Conservation (phyloP, 2,888 invertebrate genomes). For the Nemurella pictetii region DNA sequence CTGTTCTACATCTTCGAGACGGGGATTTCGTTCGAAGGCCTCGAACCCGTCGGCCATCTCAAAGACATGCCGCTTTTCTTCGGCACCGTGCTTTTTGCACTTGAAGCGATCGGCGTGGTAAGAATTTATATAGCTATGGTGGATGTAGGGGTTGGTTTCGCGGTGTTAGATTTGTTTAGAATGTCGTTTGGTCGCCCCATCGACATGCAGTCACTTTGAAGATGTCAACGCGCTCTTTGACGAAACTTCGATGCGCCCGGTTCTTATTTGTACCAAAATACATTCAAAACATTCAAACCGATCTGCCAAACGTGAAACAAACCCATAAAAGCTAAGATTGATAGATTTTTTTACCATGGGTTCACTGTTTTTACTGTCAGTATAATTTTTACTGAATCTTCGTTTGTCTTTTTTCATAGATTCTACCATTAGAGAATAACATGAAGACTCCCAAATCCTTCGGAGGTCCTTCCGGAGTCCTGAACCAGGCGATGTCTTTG, state of each 20-base stretch:
- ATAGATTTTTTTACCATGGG: no score
- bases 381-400: background rate
- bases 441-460: constrained; percentile 88
- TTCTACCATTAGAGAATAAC: constrained; percentile 90
- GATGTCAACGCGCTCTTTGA: no score
- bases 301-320: no score
- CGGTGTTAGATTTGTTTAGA: no score
- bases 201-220: no score
- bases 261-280: no score
- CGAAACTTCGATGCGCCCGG: no score
- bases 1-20: constrained; percentile 82
- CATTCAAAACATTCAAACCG: no score
- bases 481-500: constrained; percentile 81
- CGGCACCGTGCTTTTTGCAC: constrained; percentile 92
- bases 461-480: constrained; percentile 77
- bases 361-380: no score
- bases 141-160: no score
- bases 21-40: constrained; percentile 64
- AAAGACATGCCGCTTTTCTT: constrained; percentile 87
- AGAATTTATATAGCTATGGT: constrained; percentile 53
- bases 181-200: no score
- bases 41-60: constrained; percentile 65
- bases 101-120: constrained; percentile 93
- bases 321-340: no score
- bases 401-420: constrained; percentile 57